These are phyloP conservation scores for Corydoras sp. DNA, from an alignment of 2,113 vertebrate species.

Conservation along the genomic window DNA sequence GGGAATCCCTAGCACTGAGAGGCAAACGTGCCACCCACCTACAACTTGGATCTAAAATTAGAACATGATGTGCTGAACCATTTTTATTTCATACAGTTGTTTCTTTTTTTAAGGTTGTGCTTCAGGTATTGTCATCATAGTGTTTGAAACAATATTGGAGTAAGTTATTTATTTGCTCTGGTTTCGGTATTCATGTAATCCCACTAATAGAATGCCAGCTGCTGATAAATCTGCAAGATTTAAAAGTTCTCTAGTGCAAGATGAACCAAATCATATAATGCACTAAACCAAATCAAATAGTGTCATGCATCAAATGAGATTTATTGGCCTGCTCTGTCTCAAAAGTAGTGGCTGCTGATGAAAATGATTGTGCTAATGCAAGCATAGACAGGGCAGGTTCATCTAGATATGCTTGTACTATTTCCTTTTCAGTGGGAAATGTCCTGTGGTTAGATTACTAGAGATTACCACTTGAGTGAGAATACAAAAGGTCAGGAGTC, in stretches of 20 bases:
- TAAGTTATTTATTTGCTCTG: too few species aligned
- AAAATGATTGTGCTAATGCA: constrained; percentile 51
- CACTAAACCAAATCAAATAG: constrained; percentile 65
- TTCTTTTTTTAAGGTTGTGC: too few species aligned
- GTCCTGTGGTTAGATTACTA: constrained; percentile 37
- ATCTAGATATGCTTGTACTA: constrained; percentile 33
- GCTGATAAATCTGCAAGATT: constrained; percentile 49
- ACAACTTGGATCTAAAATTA: too few species aligned
- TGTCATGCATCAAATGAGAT: constrained; percentile 58
- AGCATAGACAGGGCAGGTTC: constrained; percentile 16
- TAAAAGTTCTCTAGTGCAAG: constrained; percentile 50
- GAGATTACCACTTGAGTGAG: constrained; percentile 44
- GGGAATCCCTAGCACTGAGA: too few species aligned
- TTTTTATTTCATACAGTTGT: too few species aligned
- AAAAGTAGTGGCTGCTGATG: constrained; percentile 53
- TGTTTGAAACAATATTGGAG: too few species aligned
- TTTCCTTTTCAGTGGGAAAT: constrained; percentile 21
- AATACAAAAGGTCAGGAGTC: constrained; percentile 53
- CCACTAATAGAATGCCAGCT: constrained; percentile 52
- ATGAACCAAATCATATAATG: constrained; percentile 59
- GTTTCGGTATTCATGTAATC: constrained; percentile 42
- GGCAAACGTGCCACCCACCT: too few species aligned
- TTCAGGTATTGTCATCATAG: too few species aligned
- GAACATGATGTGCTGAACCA: too few species aligned
- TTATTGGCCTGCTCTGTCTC: constrained; percentile 54